Evolutionary conservation across 2,113 vertebrate genomes (phyloP).

Genomic region (Bolborhynchus lineola): DNA sequence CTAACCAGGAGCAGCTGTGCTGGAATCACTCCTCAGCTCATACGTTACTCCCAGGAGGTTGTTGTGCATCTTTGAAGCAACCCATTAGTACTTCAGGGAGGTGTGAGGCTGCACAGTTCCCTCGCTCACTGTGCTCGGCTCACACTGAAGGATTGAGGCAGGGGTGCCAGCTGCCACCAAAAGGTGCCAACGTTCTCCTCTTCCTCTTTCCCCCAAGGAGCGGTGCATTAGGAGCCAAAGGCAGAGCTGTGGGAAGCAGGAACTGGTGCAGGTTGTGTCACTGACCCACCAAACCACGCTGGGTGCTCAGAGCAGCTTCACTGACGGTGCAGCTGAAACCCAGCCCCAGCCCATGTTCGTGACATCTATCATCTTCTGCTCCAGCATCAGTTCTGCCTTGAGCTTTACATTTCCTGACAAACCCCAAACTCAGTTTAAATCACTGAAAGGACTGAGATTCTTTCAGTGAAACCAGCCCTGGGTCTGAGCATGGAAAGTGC

Average conservation of each 20-base stretch:
- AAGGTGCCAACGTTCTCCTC: not conserved
- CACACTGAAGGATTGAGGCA: not conserved
- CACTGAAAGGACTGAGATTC: not conserved
- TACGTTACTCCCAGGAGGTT: not conserved
- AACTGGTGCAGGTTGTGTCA: not conserved
- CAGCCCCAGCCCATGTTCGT: not conserved
- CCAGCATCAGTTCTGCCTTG: not conserved
- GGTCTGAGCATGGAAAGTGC: not conserved
- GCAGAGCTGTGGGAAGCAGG: not conserved
- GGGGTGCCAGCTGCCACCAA: not conserved
- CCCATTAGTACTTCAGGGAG: not conserved
- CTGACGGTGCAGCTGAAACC: fast-evolving
- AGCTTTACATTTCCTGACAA: not conserved
- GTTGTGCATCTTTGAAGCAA: not conserved
- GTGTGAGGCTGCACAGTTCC: not conserved
- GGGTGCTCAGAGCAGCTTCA: not conserved
- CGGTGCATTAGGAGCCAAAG: not conserved
- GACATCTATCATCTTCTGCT: not conserved
- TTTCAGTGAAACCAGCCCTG: not conserved
- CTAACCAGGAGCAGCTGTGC: not conserved
- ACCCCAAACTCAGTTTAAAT: not conserved
- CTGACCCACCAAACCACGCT: not conserved
- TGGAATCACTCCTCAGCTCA: not conserved
- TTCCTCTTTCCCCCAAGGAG: not conserved
- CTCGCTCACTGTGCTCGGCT: not conserved